phyloP scores from a whole-genome alignment of 2,113 vertebrate genomes.

The Piaya cayana region DNA sequence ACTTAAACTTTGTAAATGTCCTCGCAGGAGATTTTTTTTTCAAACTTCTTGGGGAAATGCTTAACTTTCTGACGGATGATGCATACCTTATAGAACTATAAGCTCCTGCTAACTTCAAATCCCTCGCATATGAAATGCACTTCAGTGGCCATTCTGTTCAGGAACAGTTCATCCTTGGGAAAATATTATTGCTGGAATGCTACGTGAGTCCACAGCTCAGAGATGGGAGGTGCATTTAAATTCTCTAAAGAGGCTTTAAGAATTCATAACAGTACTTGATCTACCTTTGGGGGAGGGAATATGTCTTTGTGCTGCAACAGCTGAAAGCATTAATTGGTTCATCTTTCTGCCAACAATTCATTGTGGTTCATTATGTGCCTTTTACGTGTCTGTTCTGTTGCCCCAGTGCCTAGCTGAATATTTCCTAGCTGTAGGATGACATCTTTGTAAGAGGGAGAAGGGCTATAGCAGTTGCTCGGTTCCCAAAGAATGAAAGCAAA shows the following conservation, averaged over 20 bases:
- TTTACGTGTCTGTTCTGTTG: not conserved
- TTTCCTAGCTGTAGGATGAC: not conserved
- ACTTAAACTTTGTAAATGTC: not conserved
- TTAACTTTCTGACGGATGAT: not conserved
- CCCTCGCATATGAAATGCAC: conserved; percentile 3
- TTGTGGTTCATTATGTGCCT: not conserved
- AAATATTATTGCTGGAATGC: conserved; percentile 53
- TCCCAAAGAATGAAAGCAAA: conserved; percentile 9
- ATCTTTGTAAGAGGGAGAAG: not conserved
- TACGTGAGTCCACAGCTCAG: not conserved
- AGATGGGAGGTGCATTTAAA: conserved; percentile 32
- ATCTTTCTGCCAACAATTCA: not conserved
- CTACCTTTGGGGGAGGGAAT: conserved; percentile 17
- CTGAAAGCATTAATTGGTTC: conserved; percentile 32
- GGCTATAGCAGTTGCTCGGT: not conserved
- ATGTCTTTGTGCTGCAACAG: not conserved
- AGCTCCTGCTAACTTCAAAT: conserved; percentile 15
- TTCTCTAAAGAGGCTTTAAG: conserved; percentile 42
- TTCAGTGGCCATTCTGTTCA: conserved; percentile 10
- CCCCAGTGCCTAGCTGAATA: not conserved
- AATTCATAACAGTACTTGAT: conserved; percentile 16
- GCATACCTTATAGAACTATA: not conserved
- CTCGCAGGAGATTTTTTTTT: not conserved
- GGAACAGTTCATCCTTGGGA: conserved; percentile 45
- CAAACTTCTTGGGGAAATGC: not conserved